These are phyloP conservation scores for Chinchilla lanigera DNA, from an alignment of 2,113 vertebrate species.

Conservation along the genomic window DNA sequence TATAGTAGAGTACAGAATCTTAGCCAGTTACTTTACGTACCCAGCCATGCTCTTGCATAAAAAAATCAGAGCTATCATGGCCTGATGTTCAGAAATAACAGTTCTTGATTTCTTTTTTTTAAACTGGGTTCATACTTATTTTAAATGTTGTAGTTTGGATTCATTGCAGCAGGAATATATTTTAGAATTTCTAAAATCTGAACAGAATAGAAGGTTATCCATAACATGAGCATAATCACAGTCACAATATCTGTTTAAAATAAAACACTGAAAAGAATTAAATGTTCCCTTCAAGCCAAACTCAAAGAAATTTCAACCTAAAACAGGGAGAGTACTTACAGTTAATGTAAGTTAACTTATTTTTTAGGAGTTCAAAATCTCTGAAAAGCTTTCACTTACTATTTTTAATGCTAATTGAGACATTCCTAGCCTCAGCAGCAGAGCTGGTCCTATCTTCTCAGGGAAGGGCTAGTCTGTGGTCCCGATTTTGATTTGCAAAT, in stretches of 20 bases:
- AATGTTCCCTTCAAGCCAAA: conserved; percentile 69
- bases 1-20: neutral
- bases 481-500: neutral
- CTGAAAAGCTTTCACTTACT: conserved; percentile 22
- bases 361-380: conserved; percentile 42
- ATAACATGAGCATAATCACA: conserved; percentile 59
- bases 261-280: conserved; percentile 70
- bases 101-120: neutral
- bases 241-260: conserved; percentile 71
- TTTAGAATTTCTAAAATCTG: conserved; percentile 71
- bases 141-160: conserved; percentile 69
- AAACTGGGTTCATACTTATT: conserved; percentile 66
- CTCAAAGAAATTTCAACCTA: conserved; percentile 59
- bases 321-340: conserved; percentile 48
- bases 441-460: neutral
- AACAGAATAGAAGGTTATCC: conserved; percentile 70
- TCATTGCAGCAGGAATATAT: conserved; percentile 60
- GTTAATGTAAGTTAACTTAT: conserved; percentile 16
- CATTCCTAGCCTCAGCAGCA: neutral
- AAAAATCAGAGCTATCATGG: neutral
- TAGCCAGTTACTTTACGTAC: conserved; percentile 59
- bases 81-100: conserved; percentile 70
- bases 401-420: conserved; percentile 22
- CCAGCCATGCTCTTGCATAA: neutral
- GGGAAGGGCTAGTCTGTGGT: neutral